Conservation (phyloP, 2,113 vertebrate species). For the Heloderma charlesbogerti region DNA sequence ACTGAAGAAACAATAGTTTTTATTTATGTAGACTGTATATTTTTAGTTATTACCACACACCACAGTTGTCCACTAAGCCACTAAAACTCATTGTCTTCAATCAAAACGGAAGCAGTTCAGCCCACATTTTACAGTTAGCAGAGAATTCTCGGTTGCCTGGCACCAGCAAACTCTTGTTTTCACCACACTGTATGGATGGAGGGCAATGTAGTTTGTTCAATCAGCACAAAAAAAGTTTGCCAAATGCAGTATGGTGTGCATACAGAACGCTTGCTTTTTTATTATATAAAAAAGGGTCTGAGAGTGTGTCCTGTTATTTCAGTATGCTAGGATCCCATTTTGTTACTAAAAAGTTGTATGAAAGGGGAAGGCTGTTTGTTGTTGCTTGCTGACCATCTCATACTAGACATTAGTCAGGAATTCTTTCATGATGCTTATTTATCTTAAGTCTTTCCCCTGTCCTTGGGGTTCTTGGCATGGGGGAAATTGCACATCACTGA, state of each 20-base stretch:
- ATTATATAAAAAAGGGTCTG: conserved; percentile 40
- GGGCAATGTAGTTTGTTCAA: conserved; percentile 52
- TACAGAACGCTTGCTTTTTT: conserved; percentile 49
- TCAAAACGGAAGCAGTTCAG: conserved; percentile 66
- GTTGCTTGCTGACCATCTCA: not conserved
- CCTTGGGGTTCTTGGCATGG: not conserved
- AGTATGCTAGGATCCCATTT: conserved; percentile 38
- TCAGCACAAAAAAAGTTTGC: conserved; percentile 41
- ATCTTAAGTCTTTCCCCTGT: conserved; percentile 16
- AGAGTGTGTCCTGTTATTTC: not conserved
- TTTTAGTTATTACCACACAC: conserved; percentile 73
- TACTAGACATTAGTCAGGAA: conserved; percentile 7
- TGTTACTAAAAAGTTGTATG: conserved; percentile 14
- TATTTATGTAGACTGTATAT: conserved; percentile 81
- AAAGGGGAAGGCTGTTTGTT: conserved; percentile 29
- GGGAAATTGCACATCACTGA: conserved; percentile 13
- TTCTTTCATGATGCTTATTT: conserved; percentile 25
- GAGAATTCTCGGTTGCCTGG: conserved; percentile 77
- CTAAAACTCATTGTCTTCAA: conserved; percentile 67
- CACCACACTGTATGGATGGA: conserved; percentile 51
- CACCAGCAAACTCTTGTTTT: conserved; percentile 72
- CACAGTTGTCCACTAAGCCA: conserved; percentile 63
- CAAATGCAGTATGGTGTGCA: conserved; percentile 22
- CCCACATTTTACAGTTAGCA: conserved; percentile 87
- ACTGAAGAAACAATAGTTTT: conserved; percentile 85